Base-by-base conservation (phyloP, 2,797 vertebrate species). In the Prionace glauca region DNA sequence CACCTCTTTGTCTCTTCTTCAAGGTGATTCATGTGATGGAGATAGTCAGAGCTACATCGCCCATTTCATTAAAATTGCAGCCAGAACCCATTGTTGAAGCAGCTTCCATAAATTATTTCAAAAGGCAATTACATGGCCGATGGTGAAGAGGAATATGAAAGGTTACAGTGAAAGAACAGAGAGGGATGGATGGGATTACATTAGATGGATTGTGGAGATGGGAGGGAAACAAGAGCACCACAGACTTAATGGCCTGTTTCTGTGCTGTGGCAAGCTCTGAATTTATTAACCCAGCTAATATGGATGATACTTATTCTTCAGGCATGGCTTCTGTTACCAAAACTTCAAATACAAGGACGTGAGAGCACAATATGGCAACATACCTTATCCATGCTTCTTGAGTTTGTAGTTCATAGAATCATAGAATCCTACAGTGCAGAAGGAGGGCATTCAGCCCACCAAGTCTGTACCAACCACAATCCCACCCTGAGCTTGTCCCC, bases 51-150 rank as follows among this genome's bases (percentile, higher is more conserved):
- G 32, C n/a, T 36, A 67, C 90, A 67, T 36, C 90, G n/a, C 32
- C 90, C n/a, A 5, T 92, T 22, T 92, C 36, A 36, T 67, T 92
- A 29, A 92, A 92, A 67, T n/a, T 67, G 90, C 62, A 92, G 65
- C 90, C 29, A 88, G 10, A 88, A 60, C 60, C 32, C 18, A 67
- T 65, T n/a, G 32, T 92, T 92, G 90, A 36, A 67, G 32, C 60
- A 67, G 62, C 62, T n/a, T 67, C 90, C 60, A 92, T 36, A 67
- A 67, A 67, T 92, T 67, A 29, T 36, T 92, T 65, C 20, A 36
- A 67, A 92, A 92, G 62, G 32, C 65, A 92, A 92, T 36, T 67
- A 92, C 90, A 92, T 41, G n/a, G 18, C n/a, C 36, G 90, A 65
- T 36, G 62, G 7, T 92, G 65, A 92, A 92, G 90, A 67, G 62